Evolutionary conservation across 2,113 vertebrate genomes (phyloP), one percentile per base, ranked within the genome.

Genomic region (Perccottus glenii): DNA sequence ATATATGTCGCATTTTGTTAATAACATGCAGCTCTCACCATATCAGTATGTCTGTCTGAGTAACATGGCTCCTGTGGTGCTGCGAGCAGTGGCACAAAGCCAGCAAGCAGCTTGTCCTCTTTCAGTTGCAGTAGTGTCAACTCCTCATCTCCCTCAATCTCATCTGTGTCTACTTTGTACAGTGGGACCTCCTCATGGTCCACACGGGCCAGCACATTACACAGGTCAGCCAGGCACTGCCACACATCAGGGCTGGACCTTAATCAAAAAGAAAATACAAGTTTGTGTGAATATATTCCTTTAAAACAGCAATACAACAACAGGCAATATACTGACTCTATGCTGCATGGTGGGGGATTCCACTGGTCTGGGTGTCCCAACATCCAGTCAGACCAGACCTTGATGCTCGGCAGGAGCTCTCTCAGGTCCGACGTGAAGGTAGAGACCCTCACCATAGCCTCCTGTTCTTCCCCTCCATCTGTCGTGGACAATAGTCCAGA

Each of bases 341-440:
- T 70, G 59, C 88, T 89, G 11, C 86, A 94, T 0, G 98, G 98
- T 8, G 97, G 96, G 64, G 97, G 97, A 80, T 99, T 99, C 98
- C 98, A 99, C 77, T 94, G 94, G 52, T 96, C 95, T 1, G 95
- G 95, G 74, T 99, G 95, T 49, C 96, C 96, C 11, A 99, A 93
- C 98, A 99, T 99, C 98, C 98, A 99, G 81, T 99, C 98, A 0
- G 98, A 99, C 98, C 98, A 99, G 55, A 98, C 95, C 85, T 99
- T 99, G 78, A 98, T 94, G 44, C 95, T 95, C 74, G 98, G 98
- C 10, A 99, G 93, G 9, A 99, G 92, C 74, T 99, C 96, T 76
- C 93, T 94, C 47, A 99, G 92, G 82, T 97, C 96, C 35, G 85
- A 64, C 5, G 94, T 90, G 77, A 98, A 96, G 57, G 91, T 86